Base-by-base conservation (phyloP, 2,113 vertebrate genomes). In the Sturnira hondurensis region DNA sequence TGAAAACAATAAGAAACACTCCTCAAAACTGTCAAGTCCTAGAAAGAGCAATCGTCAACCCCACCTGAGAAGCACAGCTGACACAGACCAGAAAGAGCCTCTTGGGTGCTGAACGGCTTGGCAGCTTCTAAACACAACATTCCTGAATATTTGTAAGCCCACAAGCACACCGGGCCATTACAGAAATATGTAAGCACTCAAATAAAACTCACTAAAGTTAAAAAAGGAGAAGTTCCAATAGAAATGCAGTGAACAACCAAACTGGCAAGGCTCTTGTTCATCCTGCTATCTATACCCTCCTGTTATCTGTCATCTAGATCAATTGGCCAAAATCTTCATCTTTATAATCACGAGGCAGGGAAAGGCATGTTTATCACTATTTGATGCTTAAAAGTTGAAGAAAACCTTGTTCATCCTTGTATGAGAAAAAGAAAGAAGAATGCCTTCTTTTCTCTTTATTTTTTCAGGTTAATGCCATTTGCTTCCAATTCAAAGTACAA, bases 121-220 rank as follows among this genome's bases (percentile, higher is more conserved):
- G 12, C 58, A 93, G 54, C 22, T 95, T 89, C 61, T 90, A 73
- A 82, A 76, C 4, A 1, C 1, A 41, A 36, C 24, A 73, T 89
- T 36, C 47, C 38, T 91, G 63, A 74, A n/a, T 85, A 73, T 82
- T 91, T 74, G 41, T 52, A 91, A 96, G 45, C 54, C 47, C 82
- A 95, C 38, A 5, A 92, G 47, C 63, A 78, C 31, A 74, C 36
- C 24, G 84, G 43, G 56, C 56, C 16, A 76, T 90, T 78, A 85
- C 22, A 74, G 28, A 95, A 73, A 93, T 78, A 76, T 33, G 24
- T 73, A 63, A 93, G 19, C 4, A 41, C 63, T 87, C 67, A 81
- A 85, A 90, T 92, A 71, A 93, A 85, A 73, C 52, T 17, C 20
- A 10, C 91, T 83, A 36, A 86, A 81, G 8, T 95, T 94, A 63